Percentiles rank a stretch among this genome's conserved stretches.
phyloP scores from a whole-genome alignment of 2,113 vertebrate genomes.

The Ailuropoda melanoleuca region DNA sequence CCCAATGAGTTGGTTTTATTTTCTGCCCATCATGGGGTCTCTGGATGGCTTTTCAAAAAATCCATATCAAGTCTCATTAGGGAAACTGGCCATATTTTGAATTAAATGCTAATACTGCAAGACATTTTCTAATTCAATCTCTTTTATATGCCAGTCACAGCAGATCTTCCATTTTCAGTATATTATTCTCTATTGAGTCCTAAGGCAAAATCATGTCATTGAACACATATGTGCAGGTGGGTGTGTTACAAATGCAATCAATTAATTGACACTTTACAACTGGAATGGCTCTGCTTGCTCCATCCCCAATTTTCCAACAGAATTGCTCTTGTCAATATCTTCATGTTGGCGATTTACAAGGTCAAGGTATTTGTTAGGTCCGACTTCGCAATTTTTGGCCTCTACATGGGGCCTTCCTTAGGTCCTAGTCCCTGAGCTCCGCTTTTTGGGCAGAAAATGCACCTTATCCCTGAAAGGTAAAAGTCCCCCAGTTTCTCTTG shows the following conservation, averaged over 20 bases:
- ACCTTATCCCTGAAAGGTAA: background rate
- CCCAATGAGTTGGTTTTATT: slow-evolving; percentile 9
- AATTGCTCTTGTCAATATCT: background rate
- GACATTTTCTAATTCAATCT: slow-evolving; percentile 22
- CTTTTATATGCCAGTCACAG: background rate
- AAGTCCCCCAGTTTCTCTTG: background rate
- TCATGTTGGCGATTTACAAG: background rate
- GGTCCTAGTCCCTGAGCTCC: background rate
- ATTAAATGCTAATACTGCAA: background rate
- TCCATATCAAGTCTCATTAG: slow-evolving; percentile 31
- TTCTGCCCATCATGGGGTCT: background rate
- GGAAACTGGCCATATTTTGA: slow-evolving; percentile 21
- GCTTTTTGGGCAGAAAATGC: background rate
- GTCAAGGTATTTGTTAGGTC: background rate
- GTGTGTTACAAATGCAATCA: slow-evolving; percentile 56
- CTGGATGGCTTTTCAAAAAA: background rate
- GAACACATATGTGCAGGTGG: background rate
- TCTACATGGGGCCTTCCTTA: background rate
- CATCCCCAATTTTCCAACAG: background rate
- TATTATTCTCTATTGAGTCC: slow-evolving; percentile 43
- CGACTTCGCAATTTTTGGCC: background rate
- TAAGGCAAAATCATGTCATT: slow-evolving; percentile 42
- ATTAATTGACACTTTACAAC: slow-evolving; percentile 30
- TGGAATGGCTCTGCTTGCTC: background rate
- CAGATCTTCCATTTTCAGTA: slow-evolving; percentile 38